Evolutionary conservation across 2,888 invertebrate genomes (phyloP), one percentile per base, ranked within the genome.

Genomic region (Rotaria macrura): DNA sequence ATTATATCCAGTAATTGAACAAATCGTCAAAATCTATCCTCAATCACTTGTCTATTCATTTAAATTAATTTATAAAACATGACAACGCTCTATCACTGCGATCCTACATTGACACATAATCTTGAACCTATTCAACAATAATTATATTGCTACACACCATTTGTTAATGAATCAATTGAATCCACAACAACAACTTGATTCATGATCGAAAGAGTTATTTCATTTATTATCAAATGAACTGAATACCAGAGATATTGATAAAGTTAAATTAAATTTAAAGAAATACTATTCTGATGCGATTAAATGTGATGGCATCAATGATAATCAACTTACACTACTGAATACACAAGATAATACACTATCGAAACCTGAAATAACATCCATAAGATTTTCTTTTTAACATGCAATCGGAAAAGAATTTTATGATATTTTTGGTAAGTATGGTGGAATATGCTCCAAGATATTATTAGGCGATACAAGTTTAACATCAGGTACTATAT

Each of bases 121-220:
- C 88, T 89, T 14, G 88, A 89, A 47, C 88, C 87, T 90, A 85
- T 88, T 43, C 84, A 85, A 34, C 14, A 34, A 29, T 49, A 84
- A 54, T 55, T 85, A 57, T 40, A 57, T 29, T 25, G 43, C 52
- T 25, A 84, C 12, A 38, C 74, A 14, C 79, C 85, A 52, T 84
- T 89, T 23, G 88, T 90, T 25, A 87, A 89, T 25, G 88, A 88
- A 90, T 85, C 90, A 90, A 86, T 89, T 91, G 86, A 89, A 40
- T 89, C 90, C 72, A 90, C 91, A 79, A 88, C 89, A 85, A 88
- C 89, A 85, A 85, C 90, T 40, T 90, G 65, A 65, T 4, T 20
- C 3, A 1, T 65, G 65, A 34, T 65, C 20, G 5, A 65, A 65
- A 34, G 65, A 65, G 38, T 7, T 65, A 17, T 65, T 14, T 65